phyloP scores from a whole-genome alignment of 2,113 vertebrate genomes.

The Baryphthengus martii region DNA sequence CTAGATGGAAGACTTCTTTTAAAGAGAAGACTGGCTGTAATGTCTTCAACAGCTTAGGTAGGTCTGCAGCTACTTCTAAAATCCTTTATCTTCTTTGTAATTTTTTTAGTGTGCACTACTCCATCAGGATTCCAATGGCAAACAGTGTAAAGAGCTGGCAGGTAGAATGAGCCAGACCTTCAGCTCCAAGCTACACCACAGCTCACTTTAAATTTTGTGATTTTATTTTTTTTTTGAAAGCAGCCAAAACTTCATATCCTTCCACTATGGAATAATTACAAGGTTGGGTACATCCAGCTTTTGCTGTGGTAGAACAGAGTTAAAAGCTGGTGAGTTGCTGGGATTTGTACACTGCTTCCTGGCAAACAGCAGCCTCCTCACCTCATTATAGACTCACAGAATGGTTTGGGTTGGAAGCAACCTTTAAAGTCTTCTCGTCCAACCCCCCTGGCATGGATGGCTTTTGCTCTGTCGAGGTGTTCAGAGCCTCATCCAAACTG shows the following conservation, averaged over 20 bases:
- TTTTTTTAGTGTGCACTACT: background rate
- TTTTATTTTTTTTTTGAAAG: background rate
- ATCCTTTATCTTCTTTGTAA: background rate
- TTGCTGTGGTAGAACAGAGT: background rate
- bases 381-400: fast-evolving
- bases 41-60: background rate
- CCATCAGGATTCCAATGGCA: background rate
- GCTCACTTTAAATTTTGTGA: background rate
- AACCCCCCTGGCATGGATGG: background rate
- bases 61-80: background rate
- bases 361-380: background rate
- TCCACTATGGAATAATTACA: background rate
- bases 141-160: background rate
- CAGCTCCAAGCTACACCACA: background rate
- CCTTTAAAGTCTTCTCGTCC: background rate
- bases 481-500: background rate
- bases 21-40: background rate
- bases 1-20: background rate
- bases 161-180: background rate
- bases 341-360: background rate
- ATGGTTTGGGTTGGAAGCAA: background rate
- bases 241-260: background rate
- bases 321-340: background rate
- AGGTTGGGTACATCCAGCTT: background rate
- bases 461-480: background rate